phyloP scores from a whole-genome alignment of 2,888 invertebrate genomes.

The Rhogogaster chlorosoma region DNA sequence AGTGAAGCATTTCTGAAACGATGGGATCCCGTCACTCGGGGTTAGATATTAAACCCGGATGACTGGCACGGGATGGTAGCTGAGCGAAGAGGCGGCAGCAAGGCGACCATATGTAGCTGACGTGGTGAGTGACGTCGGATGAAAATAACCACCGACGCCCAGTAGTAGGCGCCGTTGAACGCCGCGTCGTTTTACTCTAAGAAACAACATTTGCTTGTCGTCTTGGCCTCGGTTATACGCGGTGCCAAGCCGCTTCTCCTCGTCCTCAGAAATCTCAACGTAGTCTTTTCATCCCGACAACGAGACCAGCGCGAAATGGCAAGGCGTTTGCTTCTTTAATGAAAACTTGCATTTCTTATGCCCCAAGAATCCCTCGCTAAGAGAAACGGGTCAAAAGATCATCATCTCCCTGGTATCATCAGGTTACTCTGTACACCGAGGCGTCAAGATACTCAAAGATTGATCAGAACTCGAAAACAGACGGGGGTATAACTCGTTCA shows the following conservation, averaged over 20 bases:
- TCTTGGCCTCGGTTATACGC: not conserved
- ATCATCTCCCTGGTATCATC: not conserved
- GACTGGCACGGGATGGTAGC: conserved; percentile 73
- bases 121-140: conserved; percentile 76
- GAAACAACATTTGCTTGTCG: conserved; percentile 36
- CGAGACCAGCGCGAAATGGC: conserved; percentile 20
- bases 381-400: not conserved
- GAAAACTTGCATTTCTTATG: conserved; percentile 35
- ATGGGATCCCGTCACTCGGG: conserved; percentile 63
- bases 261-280: not conserved
- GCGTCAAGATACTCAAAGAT: not conserved
- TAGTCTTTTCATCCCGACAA: not conserved
- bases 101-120: conserved; percentile 74
- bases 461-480: not conserved
- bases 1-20: conserved; percentile 39
- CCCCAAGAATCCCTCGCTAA: not conserved
- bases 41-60: conserved; percentile 75
- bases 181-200: not conserved
- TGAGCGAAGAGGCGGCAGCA: conserved; percentile 56
- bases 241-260: not conserved
- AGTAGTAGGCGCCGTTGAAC: not conserved
- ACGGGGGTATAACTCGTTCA: not conserved
- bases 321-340: not conserved
- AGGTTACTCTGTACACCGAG: not conserved
- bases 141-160: conserved; percentile 74